Conservation (phyloP, 35 echinoderm and acorn worm species). For the Patiria miniata region DNA sequence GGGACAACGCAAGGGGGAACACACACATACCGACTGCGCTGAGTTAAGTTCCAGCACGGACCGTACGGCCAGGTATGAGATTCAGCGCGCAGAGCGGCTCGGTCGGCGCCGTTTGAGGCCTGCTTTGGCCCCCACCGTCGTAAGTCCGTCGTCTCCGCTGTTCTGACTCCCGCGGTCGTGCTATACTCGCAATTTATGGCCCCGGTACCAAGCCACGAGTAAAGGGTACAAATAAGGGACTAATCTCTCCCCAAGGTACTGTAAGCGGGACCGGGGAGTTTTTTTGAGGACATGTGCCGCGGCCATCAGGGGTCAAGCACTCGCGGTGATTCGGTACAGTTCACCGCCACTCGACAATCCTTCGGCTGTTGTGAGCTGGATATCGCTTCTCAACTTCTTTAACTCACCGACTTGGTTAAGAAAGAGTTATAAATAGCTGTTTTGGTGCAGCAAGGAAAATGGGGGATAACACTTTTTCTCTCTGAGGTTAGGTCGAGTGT, state of each 20-base stretch:
- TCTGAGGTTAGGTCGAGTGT: not conserved
- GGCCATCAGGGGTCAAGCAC: conserved; percentile 9
- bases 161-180: not conserved
- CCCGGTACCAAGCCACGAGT: not conserved
- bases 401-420: conserved; percentile 4
- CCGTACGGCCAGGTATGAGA: not conserved
- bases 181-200: not conserved
- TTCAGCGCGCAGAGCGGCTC: not conserved
- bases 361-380: not conserved
- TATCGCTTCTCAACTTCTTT: not conserved
- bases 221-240: conserved; percentile 11
- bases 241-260: conserved; percentile 12
- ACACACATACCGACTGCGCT: no score
- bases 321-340: not conserved
- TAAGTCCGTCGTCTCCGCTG: conserved; percentile 9
- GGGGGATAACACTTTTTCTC: not conserved
- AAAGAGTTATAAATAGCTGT: not conserved
- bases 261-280: not conserved
- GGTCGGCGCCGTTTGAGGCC: conserved; percentile 5
- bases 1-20: not conserved
- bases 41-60: no score
- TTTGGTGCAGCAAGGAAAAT: not conserved
- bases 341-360: conserved; percentile 18
- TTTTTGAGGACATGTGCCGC: conserved; percentile 13
- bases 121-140: not conserved